Evolutionary conservation across 2,888 invertebrate species (phyloP), one percentile per base, ranked within the genome.

Genomic region (Apantesis nais): DNA sequence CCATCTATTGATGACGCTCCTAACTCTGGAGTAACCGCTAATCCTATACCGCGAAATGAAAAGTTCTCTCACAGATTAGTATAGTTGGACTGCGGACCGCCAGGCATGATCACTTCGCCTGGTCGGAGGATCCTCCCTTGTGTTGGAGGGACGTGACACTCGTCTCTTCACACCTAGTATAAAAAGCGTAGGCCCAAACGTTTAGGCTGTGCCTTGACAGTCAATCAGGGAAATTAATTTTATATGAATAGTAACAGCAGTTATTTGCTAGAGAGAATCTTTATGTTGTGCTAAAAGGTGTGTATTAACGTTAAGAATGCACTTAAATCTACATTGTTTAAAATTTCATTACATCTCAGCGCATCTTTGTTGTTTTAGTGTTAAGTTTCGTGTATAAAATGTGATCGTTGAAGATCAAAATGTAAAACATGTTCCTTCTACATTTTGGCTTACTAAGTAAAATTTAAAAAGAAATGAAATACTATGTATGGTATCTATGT

Each of bases 311-410:
- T n/a, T 4, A 58, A 64, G 41, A 25, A 31, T 44, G 41, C n/a
- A 12, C 31, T 62, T 60, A 63, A 68, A 68, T 44, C 16, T 64
- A 68, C 68, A 68, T 60, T 68, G 68, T 68, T 58, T 34, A 60
- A 64, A 39, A 58, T 64, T 64, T 44, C 19, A 68, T 68, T 63
- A 64, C 58, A 34, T 29, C 16, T 68, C 64, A 34, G 37, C 5
- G 31, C 64, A 58, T 63, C 68, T 63, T 68, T 68, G 63, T 68
- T 58, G 68, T 41, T 68, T 62, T 37, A 48, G 34, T 68, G 34
- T 48, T 63, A 31, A 22, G 3, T 37, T 22, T 55, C 22, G 39
- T n/a, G 31, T n/a, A 31, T 25, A 39, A 67, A 41, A 19, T 48
- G 22, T 22, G 48, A 61, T 48, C n/a, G 44, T 64, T 19, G 44